These are phyloP conservation scores for Drosophila rubida DNA, from an alignment of 2,888 invertebrate genomes.

Conservation along the genomic window DNA sequence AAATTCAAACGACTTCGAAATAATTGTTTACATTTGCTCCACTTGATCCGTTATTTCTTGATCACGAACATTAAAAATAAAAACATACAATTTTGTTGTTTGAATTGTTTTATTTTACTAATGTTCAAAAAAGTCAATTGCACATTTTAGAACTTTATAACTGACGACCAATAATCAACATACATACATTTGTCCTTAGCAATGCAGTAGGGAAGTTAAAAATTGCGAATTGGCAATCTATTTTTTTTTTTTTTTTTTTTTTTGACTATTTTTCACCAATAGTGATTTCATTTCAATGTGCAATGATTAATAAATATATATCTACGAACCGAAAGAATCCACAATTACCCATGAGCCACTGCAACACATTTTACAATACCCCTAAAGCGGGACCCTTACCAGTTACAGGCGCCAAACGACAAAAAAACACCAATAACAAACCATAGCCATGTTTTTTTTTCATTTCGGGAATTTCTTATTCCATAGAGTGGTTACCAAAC, in stretches of 20 bases:
- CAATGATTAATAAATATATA: neutral
- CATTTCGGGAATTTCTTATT: conserved; percentile 26
- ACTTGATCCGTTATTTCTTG: too few relatives aligned
- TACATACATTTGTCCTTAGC: neutral
- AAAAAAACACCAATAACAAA: conserved; percentile 60
- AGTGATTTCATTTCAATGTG: neutral
- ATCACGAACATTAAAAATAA: neutral
- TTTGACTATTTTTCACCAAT: neutral
- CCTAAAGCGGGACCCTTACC: conserved; percentile 43
- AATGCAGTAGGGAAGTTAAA: conserved; percentile 1
- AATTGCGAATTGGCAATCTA: neutral
- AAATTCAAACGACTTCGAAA: too few relatives aligned
- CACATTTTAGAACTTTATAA: conserved; percentile 1
- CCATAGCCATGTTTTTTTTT: conserved; percentile 39
- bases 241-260: neutral
- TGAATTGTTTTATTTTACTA: conserved; percentile 37
- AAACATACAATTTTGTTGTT: neutral
- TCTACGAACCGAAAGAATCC: neutral
- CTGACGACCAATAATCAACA: conserved; percentile 4
- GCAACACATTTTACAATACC: conserved; percentile 5
- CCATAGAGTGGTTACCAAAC: conserved; percentile 47
- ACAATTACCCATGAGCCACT: conserved; percentile 12
- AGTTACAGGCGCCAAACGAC: conserved; percentile 37
- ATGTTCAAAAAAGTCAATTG: neutral
- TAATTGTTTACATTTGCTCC: too few relatives aligned